Percentiles rank a stretch among this genome's conserved stretches.
Conservation (phyloP, 2,888 invertebrate species). For the Latheticus oryzae region DNA sequence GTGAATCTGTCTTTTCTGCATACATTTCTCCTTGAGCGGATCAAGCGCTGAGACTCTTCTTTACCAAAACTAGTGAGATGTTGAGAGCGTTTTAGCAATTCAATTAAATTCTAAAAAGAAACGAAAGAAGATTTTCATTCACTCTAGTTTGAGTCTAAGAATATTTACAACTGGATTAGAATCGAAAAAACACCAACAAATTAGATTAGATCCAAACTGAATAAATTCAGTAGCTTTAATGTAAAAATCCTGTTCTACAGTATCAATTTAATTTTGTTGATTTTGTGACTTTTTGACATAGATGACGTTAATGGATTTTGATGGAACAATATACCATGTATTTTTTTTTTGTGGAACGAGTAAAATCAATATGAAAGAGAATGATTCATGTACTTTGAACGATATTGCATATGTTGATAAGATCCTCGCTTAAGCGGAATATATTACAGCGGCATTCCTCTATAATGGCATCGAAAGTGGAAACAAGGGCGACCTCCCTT, state of each 20-base stretch:
- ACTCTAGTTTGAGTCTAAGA: slow-evolving; percentile 34
- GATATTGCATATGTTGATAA: slow-evolving; percentile 55
- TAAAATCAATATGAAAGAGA: slow-evolving; percentile 46
- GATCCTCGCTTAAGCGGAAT: slow-evolving; percentile 48
- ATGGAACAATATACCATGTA: slow-evolving; percentile 21
- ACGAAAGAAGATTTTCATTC: slow-evolving; percentile 28
- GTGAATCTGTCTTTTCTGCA: slow-evolving; percentile 6
- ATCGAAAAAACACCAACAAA: slow-evolving; percentile 26
- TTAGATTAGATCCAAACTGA: slow-evolving; percentile 14
- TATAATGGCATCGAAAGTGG: slow-evolving; percentile 57
- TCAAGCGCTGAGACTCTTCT: too few relatives aligned
- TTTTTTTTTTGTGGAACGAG: slow-evolving; percentile 21
- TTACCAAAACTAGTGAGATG: slow-evolving; percentile 22
- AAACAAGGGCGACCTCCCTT: slow-evolving; percentile 54
- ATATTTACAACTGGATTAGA: slow-evolving; percentile 39
- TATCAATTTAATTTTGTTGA: slow-evolving; percentile 23
- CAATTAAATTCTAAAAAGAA: slow-evolving; percentile 42
- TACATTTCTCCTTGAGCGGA: slow-evolving; percentile 29
- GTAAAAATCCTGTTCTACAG: slow-evolving; percentile 27
- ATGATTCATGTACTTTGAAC: slow-evolving; percentile 48
- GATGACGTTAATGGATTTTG: slow-evolving; percentile 15
- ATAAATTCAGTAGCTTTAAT: slow-evolving; percentile 2
- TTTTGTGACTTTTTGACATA: slow-evolving; percentile 11
- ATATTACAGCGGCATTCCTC: slow-evolving; percentile 50
- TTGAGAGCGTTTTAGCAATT: slow-evolving; percentile 36